A percentile compares a stretch with the other conserved stretches of the same genome.
Conservation (phyloP, 2,888 invertebrate genomes). For the Oxyscelio sp. region DNA sequence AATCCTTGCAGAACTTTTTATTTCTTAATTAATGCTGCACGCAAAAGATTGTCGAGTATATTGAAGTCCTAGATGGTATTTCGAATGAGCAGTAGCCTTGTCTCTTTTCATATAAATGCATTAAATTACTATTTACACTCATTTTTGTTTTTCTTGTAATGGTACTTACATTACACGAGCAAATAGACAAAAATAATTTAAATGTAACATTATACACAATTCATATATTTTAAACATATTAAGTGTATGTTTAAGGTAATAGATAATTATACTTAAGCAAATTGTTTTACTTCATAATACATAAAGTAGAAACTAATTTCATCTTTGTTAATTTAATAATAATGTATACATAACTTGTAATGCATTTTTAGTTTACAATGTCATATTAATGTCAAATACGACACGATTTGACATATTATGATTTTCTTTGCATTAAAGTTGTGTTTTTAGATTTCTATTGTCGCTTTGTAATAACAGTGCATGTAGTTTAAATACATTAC, state of each 20-base stretch:
- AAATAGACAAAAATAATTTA: no score
- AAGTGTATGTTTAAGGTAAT: not conserved
- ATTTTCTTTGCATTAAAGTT: constrained; percentile 6
- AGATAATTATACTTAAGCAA: not conserved
- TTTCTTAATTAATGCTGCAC: constrained; percentile 28
- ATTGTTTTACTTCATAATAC: not conserved
- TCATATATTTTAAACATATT: no score
- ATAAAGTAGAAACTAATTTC: constrained; percentile 22
- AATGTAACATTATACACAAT: no score
- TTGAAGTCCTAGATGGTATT: constrained; percentile 19
- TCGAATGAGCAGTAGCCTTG: constrained; percentile 18
- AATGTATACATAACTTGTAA: constrained; percentile 25
- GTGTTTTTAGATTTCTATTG: constrained; percentile 13
- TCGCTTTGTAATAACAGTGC: constrained; percentile 12
- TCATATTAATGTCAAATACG: constrained; percentile 12
- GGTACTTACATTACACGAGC: no score
- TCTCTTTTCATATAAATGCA: no score
- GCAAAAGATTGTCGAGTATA: constrained; percentile 58
- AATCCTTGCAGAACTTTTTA: not conserved
- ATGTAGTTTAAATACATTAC: constrained; percentile 13
- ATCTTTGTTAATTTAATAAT: constrained; percentile 2
- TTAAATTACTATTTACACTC: no score
- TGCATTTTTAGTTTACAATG: constrained; percentile 1
- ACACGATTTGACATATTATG: no score
- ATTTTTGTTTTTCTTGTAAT: no score